Conservation (phyloP, 2,797 vertebrate species). For the Gila robusta region DNA sequence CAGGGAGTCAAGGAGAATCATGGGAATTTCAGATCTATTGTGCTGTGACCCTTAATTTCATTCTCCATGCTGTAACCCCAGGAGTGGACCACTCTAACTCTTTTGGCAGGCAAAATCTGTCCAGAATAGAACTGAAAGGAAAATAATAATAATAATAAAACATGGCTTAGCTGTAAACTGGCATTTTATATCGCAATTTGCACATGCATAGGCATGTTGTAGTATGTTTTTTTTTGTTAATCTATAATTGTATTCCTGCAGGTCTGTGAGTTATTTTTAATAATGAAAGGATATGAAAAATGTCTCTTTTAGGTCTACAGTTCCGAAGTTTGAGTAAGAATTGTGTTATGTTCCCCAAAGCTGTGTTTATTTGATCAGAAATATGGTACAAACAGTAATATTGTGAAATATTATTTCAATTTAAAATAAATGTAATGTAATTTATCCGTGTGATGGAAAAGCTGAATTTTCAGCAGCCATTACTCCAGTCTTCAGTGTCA, state of each 20-base stretch:
- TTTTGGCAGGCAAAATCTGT: slow-evolving; percentile 67
- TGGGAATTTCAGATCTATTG: slow-evolving; percentile 52
- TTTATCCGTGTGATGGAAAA: not conserved
- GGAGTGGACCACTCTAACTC: slow-evolving; percentile 61
- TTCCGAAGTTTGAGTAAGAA: not conserved
- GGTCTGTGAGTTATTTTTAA: not conserved
- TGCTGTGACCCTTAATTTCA: slow-evolving; percentile 67
- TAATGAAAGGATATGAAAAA: not conserved
- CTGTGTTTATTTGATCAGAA: not conserved
- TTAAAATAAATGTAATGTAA: not conserved
- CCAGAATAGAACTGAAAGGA: slow-evolving; percentile 31
- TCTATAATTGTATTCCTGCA: not conserved
- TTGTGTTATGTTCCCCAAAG: too few relatives aligned
- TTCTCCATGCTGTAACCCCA: slow-evolving; percentile 68
- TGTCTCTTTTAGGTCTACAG: not conserved
- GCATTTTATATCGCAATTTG: not conserved
- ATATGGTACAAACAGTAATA: not conserved
- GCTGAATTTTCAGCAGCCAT: not conserved
- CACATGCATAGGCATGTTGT: slow-evolving; percentile 15
- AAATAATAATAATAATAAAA: not conserved
- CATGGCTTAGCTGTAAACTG: slow-evolving; percentile 5
- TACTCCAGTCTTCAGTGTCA: not conserved
- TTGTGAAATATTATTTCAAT: not conserved
- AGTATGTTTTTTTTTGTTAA: not conserved
- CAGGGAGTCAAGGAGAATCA: slow-evolving; percentile 35